Conservation (phyloP, 2,888 invertebrate species). For the Clepsis dumicolana region DNA sequence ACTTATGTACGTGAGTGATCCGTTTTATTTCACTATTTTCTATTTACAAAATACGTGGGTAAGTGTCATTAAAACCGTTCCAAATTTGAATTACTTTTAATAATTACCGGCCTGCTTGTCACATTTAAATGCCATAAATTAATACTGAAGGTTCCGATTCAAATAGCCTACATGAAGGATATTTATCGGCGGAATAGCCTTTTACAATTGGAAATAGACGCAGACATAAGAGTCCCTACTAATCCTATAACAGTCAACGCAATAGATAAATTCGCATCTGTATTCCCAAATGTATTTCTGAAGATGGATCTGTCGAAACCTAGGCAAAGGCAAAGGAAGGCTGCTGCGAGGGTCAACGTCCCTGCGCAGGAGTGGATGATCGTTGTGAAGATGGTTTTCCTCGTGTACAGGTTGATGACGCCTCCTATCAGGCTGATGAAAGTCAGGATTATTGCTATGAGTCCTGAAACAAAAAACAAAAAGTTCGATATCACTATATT, state of each 20-base stretch:
- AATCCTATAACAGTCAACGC: conserved; percentile 57
- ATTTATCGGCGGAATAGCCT: conserved; percentile 36
- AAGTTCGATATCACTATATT: no score
- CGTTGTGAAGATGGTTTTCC: conserved; percentile 47
- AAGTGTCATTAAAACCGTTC: no score
- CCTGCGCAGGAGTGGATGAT: conserved; percentile 56
- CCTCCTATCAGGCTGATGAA: conserved; percentile 63
- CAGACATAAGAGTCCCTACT: conserved; percentile 54
- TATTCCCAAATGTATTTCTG: conserved; percentile 45
- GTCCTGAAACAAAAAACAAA: conserved; percentile 59
- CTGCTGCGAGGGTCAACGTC: conserved; percentile 55
- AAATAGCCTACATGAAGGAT: no score
- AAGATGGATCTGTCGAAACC: conserved; percentile 52
- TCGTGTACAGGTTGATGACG: conserved; percentile 53
- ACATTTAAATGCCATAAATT: no score
- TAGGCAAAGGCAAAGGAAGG: conserved; percentile 58
- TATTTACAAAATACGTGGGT: no score
- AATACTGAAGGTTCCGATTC: no score
- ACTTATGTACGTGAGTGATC: no score
- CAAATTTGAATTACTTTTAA: no score
- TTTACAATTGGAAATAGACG: conserved; percentile 48
- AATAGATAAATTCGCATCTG: conserved; percentile 57
- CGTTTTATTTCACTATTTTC: no score
- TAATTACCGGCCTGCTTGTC: no score
- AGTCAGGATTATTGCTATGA: conserved; percentile 63